Evolutionary conservation across 1,140 invertebrate species (phyloP), one percentile per base, ranked within the genome.

Genomic region (Macrobrachium nipponense): DNA sequence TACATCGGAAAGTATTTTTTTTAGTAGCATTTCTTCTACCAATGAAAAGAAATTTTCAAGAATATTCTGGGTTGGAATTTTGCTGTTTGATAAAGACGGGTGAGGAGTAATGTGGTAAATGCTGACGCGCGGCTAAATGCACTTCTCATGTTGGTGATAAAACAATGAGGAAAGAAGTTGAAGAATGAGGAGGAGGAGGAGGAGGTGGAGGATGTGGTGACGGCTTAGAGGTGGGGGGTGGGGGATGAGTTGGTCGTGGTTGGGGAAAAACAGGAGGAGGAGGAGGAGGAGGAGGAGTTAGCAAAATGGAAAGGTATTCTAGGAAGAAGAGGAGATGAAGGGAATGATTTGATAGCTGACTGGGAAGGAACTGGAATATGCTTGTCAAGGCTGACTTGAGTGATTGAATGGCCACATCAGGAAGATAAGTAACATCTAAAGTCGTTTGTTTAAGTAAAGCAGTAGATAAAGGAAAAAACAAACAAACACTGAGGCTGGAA

Each of bases 101-200:
- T 44, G 20, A 58, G 73, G 73, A 76, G 73, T 44, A 76, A 58
- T 76, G 73, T 20, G 73, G 73, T 76, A 76, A 76, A 76, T 58
- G 73, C 44, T 76, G 73, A 76, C 44, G 73, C 73, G 23, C 11
- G 23, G 44, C 73, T 76, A 76, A 76, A 76, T 76, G 73, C 73
- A 76, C 73, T 76, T 76, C 73, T 76, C 73, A 27, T 76, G 73
- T 76, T 58, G 18, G 51, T 44, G 73, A 58, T 76, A 76, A 76
- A 76, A 76, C 73, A 76, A 76, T 44, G 73, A 76, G 73, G 73
- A 76, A 76, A 76, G 73, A 76, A 20, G 73, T 18, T 43, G 44
- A 23, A 58, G 73, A 20, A 58, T 44, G 44, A 76, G 73, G 36
- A 73, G 70, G 36, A 15, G 70, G 44, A 76, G 73, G 36, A 73